A percentile compares a stretch with the other conserved stretches of the same genome.
Evolutionary conservation across 2,797 vertebrate species (phyloP).

Genomic region (Poliocrania exsul): DNA sequence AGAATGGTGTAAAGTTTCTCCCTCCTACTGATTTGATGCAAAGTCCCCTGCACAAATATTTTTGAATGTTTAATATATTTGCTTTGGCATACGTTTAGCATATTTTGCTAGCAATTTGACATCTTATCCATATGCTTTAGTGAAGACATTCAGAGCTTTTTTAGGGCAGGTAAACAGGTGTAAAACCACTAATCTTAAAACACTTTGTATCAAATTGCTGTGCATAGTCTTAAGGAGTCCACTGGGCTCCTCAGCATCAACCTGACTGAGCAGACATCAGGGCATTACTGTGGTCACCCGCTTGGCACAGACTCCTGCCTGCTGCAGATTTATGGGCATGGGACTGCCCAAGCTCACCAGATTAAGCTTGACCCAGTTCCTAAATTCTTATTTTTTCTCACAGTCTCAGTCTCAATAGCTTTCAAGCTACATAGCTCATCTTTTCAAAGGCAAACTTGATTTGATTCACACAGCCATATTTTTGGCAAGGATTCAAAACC

Average conservation of each 20-base stretch:
- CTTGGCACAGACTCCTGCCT: neutral
- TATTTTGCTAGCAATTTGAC: neutral
- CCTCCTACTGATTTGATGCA: neutral
- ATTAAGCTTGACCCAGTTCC: neutral
- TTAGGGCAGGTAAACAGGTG: neutral
- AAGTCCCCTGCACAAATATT: neutral
- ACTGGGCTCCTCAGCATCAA: neutral
- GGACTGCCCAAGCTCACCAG: neutral
- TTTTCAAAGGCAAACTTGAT: neutral
- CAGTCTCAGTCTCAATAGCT: neutral
- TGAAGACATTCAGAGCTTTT: neutral
- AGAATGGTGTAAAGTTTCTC: neutral
- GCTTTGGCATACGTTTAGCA: neutral
- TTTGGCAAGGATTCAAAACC: neutral
- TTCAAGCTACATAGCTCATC: neutral
- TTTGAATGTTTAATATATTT: neutral
- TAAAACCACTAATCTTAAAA: neutral
- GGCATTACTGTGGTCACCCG: accelerated
- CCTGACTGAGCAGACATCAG: neutral
- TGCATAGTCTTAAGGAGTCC: neutral
- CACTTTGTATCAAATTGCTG: neutral
- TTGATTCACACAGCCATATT: neutral
- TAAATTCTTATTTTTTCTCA: neutral
- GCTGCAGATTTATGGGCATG: neutral
- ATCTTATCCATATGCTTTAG: neutral